phyloP scores from a whole-genome alignment of 2,888 invertebrate species.

The Ptychoptera albimana region DNA sequence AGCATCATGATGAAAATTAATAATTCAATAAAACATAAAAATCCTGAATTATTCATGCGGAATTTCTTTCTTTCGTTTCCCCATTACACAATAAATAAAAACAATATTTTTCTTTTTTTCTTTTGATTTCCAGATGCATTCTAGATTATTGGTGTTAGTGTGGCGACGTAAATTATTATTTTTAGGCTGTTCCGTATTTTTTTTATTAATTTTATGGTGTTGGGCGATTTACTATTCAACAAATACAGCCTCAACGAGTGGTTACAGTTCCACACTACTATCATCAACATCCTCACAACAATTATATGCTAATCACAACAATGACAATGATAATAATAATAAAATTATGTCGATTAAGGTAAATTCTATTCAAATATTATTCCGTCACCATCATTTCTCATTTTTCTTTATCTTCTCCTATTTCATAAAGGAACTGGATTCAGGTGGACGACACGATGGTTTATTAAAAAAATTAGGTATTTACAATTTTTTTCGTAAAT shows the following conservation, averaged over 20 bases:
- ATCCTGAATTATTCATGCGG: too few relatives aligned
- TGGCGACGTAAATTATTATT: constrained; percentile 29
- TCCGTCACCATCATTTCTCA: not conserved
- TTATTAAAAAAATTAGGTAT: constrained; percentile 22
- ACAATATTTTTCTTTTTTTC: too few relatives aligned
- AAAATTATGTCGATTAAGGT: not conserved
- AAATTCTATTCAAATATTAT: not conserved
- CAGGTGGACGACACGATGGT: constrained; percentile 22
- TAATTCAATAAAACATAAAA: too few relatives aligned
- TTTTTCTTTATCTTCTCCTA: not conserved
- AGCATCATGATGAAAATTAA: too few relatives aligned
- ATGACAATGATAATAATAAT: not conserved
- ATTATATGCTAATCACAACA: too few relatives aligned
- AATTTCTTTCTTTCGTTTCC: too few relatives aligned
- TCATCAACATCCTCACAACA: too few relatives aligned
- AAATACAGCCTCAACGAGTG: constrained; percentile 7
- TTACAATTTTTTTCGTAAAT: not conserved
- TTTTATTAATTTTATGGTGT: constrained; percentile 26
- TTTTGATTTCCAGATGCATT: constrained; percentile 27
- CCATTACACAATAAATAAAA: too few relatives aligned
- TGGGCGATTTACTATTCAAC: constrained; percentile 26
- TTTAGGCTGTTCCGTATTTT: constrained; percentile 20
- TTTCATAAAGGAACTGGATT: constrained; percentile 10
- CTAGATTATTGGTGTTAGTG: constrained; percentile 24
- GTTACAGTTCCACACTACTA: too few relatives aligned